Evolutionary conservation across 2,797 vertebrate species (phyloP).

Genomic region (Eleutherodactylus coqui): DNA sequence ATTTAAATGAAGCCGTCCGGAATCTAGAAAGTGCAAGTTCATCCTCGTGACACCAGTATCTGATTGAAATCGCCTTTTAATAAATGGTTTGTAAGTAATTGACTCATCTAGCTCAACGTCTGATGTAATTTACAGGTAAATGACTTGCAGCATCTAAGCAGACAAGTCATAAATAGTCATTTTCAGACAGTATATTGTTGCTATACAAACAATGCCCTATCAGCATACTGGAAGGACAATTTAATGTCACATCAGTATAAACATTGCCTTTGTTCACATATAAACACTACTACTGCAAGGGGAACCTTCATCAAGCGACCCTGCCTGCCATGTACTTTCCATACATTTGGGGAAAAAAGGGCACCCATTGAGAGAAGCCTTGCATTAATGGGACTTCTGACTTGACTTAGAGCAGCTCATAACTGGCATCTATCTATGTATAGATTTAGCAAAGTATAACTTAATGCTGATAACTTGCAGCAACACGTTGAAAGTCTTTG

Average conservation of each 20-base stretch:
- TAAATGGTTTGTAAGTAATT: not conserved
- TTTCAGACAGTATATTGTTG: conserved; percentile 5
- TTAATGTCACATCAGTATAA: conserved; percentile 23
- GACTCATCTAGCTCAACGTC: not conserved
- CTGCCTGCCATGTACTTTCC: not conserved
- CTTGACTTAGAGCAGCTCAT: too few relatives aligned
- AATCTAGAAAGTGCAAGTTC: not conserved
- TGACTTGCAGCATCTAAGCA: not conserved
- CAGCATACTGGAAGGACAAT: conserved; percentile 4
- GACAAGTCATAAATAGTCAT: not conserved
- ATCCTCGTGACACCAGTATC: not conserved
- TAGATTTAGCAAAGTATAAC: too few relatives aligned
- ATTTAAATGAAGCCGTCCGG: not conserved
- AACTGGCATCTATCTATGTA: too few relatives aligned
- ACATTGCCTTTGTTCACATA: conserved; percentile 35
- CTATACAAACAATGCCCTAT: conserved; percentile 11
- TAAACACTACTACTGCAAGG: not conserved
- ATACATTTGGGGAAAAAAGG: too few relatives aligned
- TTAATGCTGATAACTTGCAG: too few relatives aligned
- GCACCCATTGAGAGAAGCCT: too few relatives aligned
- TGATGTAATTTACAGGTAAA: not conserved
- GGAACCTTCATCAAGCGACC: not conserved
- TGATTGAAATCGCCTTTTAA: not conserved
- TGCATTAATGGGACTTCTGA: too few relatives aligned
- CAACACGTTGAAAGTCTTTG: too few relatives aligned